phyloP scores from a whole-genome alignment of 64 coral and sea anemone species.

The Stylophora pistillata region DNA sequence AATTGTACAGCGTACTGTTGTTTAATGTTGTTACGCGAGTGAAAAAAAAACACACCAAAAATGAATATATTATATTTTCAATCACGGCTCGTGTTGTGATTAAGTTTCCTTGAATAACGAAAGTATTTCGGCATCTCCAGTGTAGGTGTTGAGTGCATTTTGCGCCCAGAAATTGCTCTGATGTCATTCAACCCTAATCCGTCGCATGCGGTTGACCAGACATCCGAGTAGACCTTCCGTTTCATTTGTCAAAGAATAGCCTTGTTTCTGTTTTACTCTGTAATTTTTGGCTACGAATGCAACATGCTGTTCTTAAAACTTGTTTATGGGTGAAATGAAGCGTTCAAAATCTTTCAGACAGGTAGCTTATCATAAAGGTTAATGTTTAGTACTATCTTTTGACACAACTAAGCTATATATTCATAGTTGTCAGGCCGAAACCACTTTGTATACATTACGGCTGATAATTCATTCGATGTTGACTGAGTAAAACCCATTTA shows the following conservation, averaged over 20 bases:
- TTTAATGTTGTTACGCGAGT: slow-evolving; percentile 50
- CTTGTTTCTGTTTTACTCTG: neutral
- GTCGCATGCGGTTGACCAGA: neutral
- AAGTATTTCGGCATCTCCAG: slow-evolving; percentile 10
- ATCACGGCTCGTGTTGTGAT: slow-evolving; percentile 5
- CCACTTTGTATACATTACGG: slow-evolving; percentile 25
- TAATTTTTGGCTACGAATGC: neutral
- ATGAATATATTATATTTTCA: slow-evolving; percentile 61
- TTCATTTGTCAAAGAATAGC: neutral
- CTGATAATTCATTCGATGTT: slow-evolving; percentile 7
- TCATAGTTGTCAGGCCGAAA: neutral
- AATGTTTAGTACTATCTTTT: neutral
- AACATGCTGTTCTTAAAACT: neutral
- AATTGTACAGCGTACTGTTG: slow-evolving; percentile 48
- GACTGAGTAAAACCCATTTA: neutral
- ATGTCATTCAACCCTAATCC: slow-evolving; percentile 20
- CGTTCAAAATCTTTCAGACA: neutral
- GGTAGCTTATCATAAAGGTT: slow-evolving; percentile 5
- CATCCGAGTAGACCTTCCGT: neutral
- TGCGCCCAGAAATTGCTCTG: neutral
- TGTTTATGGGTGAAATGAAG: neutral
- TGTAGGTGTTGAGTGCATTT: slow-evolving; percentile 26
- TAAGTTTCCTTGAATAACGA: neutral
- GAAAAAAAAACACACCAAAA: slow-evolving; percentile 39
- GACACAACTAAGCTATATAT: slow-evolving; percentile 14